phyloP scores from a whole-genome alignment of 2,113 vertebrate genomes.

The Alligator mississippiensis region DNA sequence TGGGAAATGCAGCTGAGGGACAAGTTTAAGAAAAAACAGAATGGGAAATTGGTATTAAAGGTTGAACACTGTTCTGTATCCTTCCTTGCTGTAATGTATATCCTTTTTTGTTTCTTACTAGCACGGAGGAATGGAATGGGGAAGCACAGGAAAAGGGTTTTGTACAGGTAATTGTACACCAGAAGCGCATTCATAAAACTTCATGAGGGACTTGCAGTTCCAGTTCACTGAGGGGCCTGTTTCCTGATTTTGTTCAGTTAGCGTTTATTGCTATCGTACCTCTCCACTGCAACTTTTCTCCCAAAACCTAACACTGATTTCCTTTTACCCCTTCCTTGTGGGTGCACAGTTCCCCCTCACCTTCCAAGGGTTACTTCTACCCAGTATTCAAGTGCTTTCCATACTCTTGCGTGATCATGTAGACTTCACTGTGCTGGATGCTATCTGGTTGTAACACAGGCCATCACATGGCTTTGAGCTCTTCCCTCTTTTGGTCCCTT shows the following conservation, averaged over 20 bases:
- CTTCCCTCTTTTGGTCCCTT: background rate
- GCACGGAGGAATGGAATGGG: background rate
- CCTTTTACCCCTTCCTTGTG: background rate
- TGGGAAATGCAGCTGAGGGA: background rate
- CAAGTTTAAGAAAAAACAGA: background rate
- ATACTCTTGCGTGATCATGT: background rate
- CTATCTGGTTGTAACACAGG: background rate
- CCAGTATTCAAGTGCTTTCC: background rate
- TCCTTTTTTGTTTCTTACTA: background rate
- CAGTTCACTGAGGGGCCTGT: background rate
- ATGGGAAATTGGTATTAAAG: background rate
- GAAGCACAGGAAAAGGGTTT: background rate
- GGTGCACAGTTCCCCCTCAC: background rate
- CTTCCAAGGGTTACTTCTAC: background rate
- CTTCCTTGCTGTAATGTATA: background rate
- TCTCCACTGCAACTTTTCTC: background rate
- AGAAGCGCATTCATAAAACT: background rate
- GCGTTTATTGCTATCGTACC: background rate
- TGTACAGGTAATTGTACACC: background rate
- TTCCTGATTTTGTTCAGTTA: background rate
- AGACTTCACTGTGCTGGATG: background rate
- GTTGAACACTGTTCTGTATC: background rate
- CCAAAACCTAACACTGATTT: background rate
- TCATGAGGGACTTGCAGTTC: background rate
- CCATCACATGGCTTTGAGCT: background rate